phyloP scores from a whole-genome alignment of 2,113 vertebrate species.

The Aspiorhynchus laticeps region DNA sequence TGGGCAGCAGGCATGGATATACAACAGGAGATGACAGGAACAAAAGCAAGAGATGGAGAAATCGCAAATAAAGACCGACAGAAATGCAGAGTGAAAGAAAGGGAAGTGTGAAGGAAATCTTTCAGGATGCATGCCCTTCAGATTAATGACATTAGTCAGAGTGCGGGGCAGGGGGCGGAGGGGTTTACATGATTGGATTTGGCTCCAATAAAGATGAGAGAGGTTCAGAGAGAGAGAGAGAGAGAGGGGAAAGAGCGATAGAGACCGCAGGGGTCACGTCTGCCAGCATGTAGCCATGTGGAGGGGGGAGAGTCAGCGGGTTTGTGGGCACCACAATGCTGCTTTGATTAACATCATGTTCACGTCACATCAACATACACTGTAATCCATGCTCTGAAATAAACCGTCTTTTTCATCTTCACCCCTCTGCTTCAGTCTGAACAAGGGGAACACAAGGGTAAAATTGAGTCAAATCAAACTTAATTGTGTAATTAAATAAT shows the following conservation, averaged over 20 bases:
- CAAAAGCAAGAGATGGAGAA: not conserved
- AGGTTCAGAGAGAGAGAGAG: slow-evolving; percentile 4
- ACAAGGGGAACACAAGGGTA: not conserved
- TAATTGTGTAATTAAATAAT: slow-evolving; percentile 34
- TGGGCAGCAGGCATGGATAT: not conserved
- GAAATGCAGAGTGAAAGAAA: slow-evolving; percentile 9
- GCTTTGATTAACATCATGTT: slow-evolving; percentile 52
- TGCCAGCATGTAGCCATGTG: slow-evolving; percentile 35
- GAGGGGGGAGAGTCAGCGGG: slow-evolving; percentile 31
- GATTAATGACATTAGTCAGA: slow-evolving; percentile 65
- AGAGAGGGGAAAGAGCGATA: slow-evolving; percentile 12
- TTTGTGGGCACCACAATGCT: slow-evolving; percentile 44
- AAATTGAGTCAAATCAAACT: slow-evolving; percentile 25
- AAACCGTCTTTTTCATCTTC: slow-evolving; percentile 1
- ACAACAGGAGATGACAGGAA: not conserved
- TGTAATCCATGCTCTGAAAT: slow-evolving; percentile 35
- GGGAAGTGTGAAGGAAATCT: slow-evolving; percentile 19
- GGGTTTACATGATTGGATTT: slow-evolving; percentile 62
- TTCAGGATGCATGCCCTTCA: slow-evolving; percentile 61
- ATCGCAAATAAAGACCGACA: not conserved
- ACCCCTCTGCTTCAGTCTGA: slow-evolving; percentile 1
- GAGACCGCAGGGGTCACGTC: slow-evolving; percentile 20
- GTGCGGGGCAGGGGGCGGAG: slow-evolving; percentile 33
- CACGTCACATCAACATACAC: slow-evolving; percentile 44
- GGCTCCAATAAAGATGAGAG: slow-evolving; percentile 41